Percentiles rank a stretch among this genome's conserved stretches.
These are phyloP conservation scores for Petrophora chlorosata DNA, from an alignment of 2,888 invertebrate species.

Conservation along the genomic window DNA sequence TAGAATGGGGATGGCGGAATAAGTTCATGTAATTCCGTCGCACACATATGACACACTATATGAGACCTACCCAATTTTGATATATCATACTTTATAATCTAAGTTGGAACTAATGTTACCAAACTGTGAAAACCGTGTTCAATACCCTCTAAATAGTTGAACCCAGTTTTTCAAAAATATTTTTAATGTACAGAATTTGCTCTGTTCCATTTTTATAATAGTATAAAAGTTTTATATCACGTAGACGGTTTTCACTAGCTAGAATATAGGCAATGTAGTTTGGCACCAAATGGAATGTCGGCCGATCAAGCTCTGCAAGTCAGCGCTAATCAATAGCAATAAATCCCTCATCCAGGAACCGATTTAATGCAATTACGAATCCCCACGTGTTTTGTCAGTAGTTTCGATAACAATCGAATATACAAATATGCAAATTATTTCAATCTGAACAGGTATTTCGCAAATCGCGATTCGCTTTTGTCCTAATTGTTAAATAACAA, in stretches of 20 bases:
- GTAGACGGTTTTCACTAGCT: background rate
- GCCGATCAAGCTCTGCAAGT: constrained; percentile 9
- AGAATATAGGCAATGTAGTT: background rate
- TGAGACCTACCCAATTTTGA: no score
- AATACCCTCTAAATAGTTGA: no score
- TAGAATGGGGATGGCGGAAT: no score
- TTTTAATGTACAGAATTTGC: no score
- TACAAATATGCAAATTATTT: constrained; percentile 18
- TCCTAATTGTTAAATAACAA: background rate
- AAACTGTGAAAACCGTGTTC: no score
- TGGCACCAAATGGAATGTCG: constrained; percentile 18
- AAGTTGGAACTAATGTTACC: no score
- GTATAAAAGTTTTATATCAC: no score
- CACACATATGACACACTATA: no score
- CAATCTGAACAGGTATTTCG: constrained; percentile 20
- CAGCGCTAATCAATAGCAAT: constrained; percentile 22
- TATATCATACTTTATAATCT: no score
- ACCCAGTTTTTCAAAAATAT: no score
- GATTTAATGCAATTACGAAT: constrained; percentile 24
- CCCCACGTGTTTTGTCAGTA: constrained; percentile 1
- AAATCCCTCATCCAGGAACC: constrained; percentile 16
- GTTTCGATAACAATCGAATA: background rate
- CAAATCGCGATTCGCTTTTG: constrained; percentile 7
- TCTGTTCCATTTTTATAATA: no score
- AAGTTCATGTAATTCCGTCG: no score